Evolutionary conservation across 2,797 vertebrate genomes (phyloP), one percentile per base, ranked within the genome.

Genomic region (Bufotes viridis): DNA sequence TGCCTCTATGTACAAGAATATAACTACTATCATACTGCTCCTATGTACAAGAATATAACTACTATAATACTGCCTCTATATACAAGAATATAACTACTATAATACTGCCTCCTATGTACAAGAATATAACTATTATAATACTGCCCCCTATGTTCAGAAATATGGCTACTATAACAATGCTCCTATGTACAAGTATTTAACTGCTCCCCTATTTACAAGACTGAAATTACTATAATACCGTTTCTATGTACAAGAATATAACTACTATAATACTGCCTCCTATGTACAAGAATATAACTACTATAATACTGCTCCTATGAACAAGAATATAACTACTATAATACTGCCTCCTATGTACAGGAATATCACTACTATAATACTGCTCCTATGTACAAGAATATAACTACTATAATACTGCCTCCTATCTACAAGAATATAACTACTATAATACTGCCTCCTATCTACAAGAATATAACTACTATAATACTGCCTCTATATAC

Each of bases 241-340:
- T 9, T 13, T n/a, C 22, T 67, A 67, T 24, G 15, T 69, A 69
- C 24, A 69, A 29, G 65, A 69, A 69, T 69, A 69, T 15, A 69
- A 14, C 24, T 69, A 69, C 65, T 69, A 69, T 69, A 69, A 69
- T 69, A 69, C 65, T 69, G 24, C 65, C 65, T 29, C 24, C n/a
- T 69, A 69, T 69, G 15, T 69, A 69, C 24, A 69, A 29, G 65
- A 69, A 69, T 29, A 69, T 69, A 69, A 69, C 65, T 70, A 34
- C 26, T 70, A 29, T 70, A 70, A 70, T 70, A 70, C 69, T 70
- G 14, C 69, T 8, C 69, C 69, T 70, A 29, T 70, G 15, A 34
- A 29, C 26, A 70, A 70, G 69, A 29, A 29, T 70, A 70, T 29
- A 70, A 15, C 26, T 70, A 70, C 69, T 70, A 70, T 70, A 70